phyloP scores from a whole-genome alignment of 2,888 invertebrate genomes.

The Lycaena phlaeas region DNA sequence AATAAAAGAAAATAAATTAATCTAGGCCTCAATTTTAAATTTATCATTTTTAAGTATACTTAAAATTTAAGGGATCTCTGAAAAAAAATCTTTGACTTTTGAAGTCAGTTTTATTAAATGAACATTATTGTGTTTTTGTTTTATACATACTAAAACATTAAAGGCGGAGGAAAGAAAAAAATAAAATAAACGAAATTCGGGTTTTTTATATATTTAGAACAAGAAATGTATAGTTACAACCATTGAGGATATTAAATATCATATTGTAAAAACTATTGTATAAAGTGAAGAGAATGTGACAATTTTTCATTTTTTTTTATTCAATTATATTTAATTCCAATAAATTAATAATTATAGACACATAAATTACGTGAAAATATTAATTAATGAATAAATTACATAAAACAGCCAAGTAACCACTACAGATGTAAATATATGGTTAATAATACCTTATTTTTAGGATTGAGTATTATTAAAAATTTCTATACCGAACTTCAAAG shows the following conservation, averaged over 20 bases:
- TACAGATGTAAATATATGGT: conserved; percentile 67
- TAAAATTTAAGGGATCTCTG: not conserved
- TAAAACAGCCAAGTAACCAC: conserved; percentile 70
- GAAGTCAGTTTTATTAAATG: conserved; percentile 4
- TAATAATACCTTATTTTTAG: conserved; percentile 64
- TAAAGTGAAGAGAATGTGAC: conserved; percentile 72
- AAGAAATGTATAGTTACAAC: conserved; percentile 75
- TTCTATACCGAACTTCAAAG: conserved; percentile 45
- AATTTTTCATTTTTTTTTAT: conserved; percentile 61
- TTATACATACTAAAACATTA: conserved; percentile 1
- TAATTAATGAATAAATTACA: conserved; percentile 63
- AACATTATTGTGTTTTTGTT: not conserved
- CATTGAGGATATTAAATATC: conserved; percentile 75
- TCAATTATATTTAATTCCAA: conserved; percentile 66
- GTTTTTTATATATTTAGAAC: conserved; percentile 74
- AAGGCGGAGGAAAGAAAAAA: conserved; percentile 20
- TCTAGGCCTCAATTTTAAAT: too few species aligned
- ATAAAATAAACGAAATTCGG: conserved; percentile 35
- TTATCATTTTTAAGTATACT: not conserved
- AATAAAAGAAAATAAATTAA: too few species aligned
- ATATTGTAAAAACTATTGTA: conserved; percentile 75
- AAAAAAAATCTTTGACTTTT: conserved; percentile 6
- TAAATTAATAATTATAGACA: conserved; percentile 71
- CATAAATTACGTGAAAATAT: conserved; percentile 71
- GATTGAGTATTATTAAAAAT: conserved; percentile 64